Percentiles rank a stretch among this genome's conserved stretches.
Conservation (phyloP, 2,113 vertebrate genomes). For the Anseranas semipalmata region DNA sequence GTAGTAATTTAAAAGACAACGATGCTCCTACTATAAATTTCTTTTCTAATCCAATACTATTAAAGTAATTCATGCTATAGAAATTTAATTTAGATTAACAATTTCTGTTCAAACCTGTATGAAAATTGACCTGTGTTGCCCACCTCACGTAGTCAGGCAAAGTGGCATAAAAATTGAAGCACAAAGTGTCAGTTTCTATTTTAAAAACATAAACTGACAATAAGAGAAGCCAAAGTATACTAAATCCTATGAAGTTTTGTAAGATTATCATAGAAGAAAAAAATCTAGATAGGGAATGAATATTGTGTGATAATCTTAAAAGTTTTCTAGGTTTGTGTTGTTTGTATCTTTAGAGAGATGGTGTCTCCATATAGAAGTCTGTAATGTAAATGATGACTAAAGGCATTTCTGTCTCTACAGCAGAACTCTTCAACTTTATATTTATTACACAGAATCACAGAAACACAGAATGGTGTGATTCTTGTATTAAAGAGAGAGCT, state of each 20-base stretch:
- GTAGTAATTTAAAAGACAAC: background rate
- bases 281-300: rapidly evolving
- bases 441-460: no score
- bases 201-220: background rate
- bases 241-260: background rate
- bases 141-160: rapidly evolving
- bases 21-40: background rate
- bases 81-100: background rate
- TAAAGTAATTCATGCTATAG: background rate
- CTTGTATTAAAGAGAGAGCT: background rate
- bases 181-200: background rate
- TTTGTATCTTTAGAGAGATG: background rate
- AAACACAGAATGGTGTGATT: no score
- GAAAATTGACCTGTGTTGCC: rapidly evolving
- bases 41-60: background rate
- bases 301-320: background rate
- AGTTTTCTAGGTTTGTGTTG: background rate
- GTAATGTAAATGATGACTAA: background rate
- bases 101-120: background rate
- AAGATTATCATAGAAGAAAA: background rate
- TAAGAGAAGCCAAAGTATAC: background rate
- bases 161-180: background rate
- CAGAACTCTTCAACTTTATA: background rate
- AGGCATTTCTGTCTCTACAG: background rate
- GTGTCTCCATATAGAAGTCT: background rate